These are phyloP conservation scores for Lycaon pictus DNA, from an alignment of 2,113 vertebrate genomes.

Conservation along the genomic window DNA sequence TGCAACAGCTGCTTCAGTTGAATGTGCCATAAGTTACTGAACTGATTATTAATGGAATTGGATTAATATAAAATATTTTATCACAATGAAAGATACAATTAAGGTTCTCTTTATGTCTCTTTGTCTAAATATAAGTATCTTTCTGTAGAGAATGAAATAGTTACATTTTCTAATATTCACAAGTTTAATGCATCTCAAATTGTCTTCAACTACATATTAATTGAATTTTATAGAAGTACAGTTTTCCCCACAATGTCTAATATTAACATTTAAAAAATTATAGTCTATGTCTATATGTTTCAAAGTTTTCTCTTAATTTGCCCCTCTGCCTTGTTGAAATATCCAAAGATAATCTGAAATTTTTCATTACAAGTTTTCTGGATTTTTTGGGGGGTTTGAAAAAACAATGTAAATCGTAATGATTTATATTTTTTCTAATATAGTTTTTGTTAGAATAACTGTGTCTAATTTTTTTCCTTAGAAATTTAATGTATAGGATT, in stretches of 20 bases:
- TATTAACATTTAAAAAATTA: conserved; percentile 3
- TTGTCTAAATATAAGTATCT: background rate
- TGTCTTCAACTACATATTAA: background rate
- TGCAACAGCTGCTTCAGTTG: background rate
- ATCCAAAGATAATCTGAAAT: background rate
- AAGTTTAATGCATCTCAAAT: background rate
- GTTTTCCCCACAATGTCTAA: background rate
- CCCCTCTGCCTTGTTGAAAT: background rate
- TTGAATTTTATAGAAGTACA: background rate
- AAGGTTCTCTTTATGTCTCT: background rate
- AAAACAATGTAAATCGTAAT: background rate
- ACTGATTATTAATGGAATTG: background rate
- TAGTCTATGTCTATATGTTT: background rate
- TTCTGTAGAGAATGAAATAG: background rate
- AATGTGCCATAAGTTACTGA: background rate
- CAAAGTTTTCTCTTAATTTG: background rate
- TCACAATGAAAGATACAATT: background rate
- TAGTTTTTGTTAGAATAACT: background rate
- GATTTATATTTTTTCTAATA: background rate
- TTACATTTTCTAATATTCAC: background rate
- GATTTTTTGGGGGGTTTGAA: background rate
- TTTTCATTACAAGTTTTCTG: background rate
- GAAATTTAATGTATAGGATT: background rate
- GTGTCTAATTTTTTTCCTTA: background rate
- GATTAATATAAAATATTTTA: background rate